These are phyloP conservation scores for Euura lappo DNA, from an alignment of 1,140 invertebrate genomes.

Conservation along the genomic window DNA sequence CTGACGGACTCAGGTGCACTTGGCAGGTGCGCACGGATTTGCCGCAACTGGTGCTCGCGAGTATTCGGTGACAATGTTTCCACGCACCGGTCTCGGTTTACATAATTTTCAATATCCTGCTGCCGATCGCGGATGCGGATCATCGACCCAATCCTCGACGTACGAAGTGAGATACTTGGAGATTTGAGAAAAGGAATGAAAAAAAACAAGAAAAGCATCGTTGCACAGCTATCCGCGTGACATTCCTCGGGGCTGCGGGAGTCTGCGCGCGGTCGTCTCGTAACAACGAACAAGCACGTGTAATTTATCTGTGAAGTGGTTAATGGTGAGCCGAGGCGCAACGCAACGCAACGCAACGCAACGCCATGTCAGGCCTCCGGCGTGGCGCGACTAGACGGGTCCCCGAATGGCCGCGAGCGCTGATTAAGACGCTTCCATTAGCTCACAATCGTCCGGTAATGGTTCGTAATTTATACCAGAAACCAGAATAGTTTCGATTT, in stretches of 20 bases:
- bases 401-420: not conserved
- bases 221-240: too few species aligned
- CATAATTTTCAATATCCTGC: too few species aligned
- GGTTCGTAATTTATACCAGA: constrained; percentile 12
- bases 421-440: constrained; percentile 13
- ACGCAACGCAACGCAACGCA: not conserved
- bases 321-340: not conserved
- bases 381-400: not conserved
- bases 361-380: too few species aligned
- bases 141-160: too few species aligned
- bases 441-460: constrained; percentile 10
- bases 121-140: too few species aligned
- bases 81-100: too few species aligned
- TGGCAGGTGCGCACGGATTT: constrained; percentile 9
- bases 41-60: not conserved
- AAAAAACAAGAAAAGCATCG: not conserved
- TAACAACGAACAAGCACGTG: constrained; percentile 2
- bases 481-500: constrained; percentile 3
- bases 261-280: not conserved
- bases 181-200: not conserved
- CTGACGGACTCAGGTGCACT: constrained; percentile 3
- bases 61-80: too few species aligned
- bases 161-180: not conserved
- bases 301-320: constrained; percentile 4
- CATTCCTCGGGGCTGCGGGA: too few species aligned